Conservation (phyloP, 2,113 vertebrate species). For the Scartelaos histophorus region DNA sequence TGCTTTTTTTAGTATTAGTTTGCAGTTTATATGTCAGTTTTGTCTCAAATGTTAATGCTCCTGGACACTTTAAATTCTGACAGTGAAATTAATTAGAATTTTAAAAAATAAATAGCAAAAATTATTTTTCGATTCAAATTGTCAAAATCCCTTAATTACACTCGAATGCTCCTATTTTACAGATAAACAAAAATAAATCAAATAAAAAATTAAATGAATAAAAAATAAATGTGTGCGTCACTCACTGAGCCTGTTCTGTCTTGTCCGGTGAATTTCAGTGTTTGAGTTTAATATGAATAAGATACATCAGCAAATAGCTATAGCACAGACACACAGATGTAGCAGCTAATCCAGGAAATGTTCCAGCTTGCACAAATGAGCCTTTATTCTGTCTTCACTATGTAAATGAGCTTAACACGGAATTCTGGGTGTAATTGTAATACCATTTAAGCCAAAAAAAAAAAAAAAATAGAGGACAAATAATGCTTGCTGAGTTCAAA, state of each 20-base stretch:
- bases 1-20: neutral
- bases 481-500: slow-evolving; percentile 19
- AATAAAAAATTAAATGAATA: no score
- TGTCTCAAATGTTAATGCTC: no score
- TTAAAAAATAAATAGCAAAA: neutral
- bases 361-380: slow-evolving; percentile 35
- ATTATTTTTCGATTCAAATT: no score
- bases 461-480: slow-evolving; percentile 33
- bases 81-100: no score
- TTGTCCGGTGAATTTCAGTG: neutral
- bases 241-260: neutral
- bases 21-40: neutral
- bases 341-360: slow-evolving; percentile 39
- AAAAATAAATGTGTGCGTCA: neutral
- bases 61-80: no score
- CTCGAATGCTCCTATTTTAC: neutral
- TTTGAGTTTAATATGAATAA: slow-evolving; percentile 12
- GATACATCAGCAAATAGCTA: neutral
- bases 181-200: neutral
- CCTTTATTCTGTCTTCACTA: slow-evolving; percentile 46
- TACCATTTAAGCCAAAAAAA: slow-evolving; percentile 28
- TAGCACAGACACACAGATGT: slow-evolving; percentile 1
- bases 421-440: slow-evolving; percentile 30
- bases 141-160: neutral
- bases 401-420: slow-evolving; percentile 44